Evolutionary conservation across 1,140 invertebrate species (phyloP).

Genomic region (Drosophila malerkotliana): DNA sequence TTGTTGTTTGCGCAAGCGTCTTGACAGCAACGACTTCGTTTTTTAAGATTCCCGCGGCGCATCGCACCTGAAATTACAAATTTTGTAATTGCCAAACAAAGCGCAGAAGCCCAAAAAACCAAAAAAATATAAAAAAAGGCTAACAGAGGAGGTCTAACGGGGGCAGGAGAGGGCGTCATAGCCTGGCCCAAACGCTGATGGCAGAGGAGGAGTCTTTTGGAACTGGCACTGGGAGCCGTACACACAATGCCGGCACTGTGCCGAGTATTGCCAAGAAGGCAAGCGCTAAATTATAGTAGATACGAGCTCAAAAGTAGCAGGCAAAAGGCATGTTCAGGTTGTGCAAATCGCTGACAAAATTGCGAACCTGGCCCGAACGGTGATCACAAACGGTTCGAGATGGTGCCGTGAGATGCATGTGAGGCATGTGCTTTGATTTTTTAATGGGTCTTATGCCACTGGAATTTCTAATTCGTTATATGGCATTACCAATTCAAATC

Average conservation of each 20-base stretch:
- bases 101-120: slow-evolving; percentile 34
- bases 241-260: slow-evolving; percentile 49
- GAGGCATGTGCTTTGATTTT: not conserved
- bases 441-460: not conserved
- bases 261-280: slow-evolving; percentile 53
- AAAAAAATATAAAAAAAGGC: too few relatives aligned
- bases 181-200: slow-evolving; percentile 17
- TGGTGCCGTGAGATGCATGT: slow-evolving; percentile 31
- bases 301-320: slow-evolving; percentile 45
- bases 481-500: slow-evolving; percentile 4
- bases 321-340: slow-evolving; percentile 67
- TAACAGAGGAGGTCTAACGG: not conserved
- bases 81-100: slow-evolving; percentile 67
- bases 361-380: slow-evolving; percentile 44
- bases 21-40: slow-evolving; percentile 39
- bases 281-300: slow-evolving; percentile 69
- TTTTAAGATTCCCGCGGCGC: slow-evolving; percentile 58
- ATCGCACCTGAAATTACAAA: slow-evolving; percentile 65
- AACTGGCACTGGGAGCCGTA: slow-evolving; percentile 18
- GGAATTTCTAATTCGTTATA: not conserved
- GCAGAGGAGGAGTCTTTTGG: slow-evolving; percentile 39
- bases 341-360: slow-evolving; percentile 79
- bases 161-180: not conserved
- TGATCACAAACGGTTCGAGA: slow-evolving; percentile 30
- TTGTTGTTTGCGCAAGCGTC: slow-evolving; percentile 45